Base-by-base conservation (phyloP, 1,140 invertebrate genomes). In the Pseudomyrmex pallidus region DNA sequence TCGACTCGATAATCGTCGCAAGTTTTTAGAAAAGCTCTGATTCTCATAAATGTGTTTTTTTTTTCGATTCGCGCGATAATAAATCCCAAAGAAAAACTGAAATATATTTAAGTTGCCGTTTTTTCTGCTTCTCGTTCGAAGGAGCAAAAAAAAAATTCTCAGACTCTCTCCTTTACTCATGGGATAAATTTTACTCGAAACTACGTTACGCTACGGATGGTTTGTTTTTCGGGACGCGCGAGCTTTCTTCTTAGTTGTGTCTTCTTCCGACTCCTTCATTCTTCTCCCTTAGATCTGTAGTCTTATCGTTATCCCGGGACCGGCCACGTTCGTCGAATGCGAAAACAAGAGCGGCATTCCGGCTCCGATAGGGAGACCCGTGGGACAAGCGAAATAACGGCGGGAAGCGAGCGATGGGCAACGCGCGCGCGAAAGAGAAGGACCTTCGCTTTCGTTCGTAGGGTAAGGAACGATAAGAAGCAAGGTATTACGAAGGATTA, bases 401-500 rank as follows among this genome's bases (percentile, higher is more conserved):
- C 12, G 46, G 48, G 15, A 46, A 48, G 46, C 54, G n/a, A 44
- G 35, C 35, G 35, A 35, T 35, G 35, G 35, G 35, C 35, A 35
- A 35, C 35, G 35, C 35, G 35, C 35, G 35, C 35, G 35, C 35
- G 35, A 7, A 17, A 68, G 67, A 61, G 17, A 13, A 54, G 17
- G 62, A 48, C 46, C 22, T 7, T 64, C 46, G 13, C 56, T 46
- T 56, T 74, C 13, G 68, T 48, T 62, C 57, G 35, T 25, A 48
- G 15, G 15, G 20, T 64, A 74, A 74, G 20, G 68, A 63, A 82
- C 78, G 78, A 82, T 82, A 82, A 82, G 59, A 61, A 52, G 25
- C 44, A 82, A 46, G 70, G 78, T 82, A 82, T 82, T 82, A 82
- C 70, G 70, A 54, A 63, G 70, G 70, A 82, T 82, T 82, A 82